These are phyloP conservation scores for Pachycephala philippinensis DNA, from an alignment of 2,113 vertebrate genomes.

Conservation along the genomic window DNA sequence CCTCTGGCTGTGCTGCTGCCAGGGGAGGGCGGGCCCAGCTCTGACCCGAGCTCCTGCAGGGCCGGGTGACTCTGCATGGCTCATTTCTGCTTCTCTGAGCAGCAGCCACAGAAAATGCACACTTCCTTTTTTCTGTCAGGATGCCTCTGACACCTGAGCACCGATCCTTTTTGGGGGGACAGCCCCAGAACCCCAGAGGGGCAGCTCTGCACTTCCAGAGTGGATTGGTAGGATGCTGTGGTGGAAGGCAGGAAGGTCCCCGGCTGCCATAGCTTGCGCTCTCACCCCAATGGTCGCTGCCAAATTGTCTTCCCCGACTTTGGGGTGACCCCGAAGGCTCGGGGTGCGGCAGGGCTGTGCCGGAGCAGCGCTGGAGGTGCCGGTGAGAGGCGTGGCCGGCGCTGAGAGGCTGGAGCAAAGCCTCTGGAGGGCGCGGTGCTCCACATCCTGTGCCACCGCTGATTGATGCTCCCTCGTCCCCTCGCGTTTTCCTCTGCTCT, in stretches of 20 bases:
- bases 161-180: accelerated
- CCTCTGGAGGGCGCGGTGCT: slow-evolving; percentile 33
- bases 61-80: accelerated
- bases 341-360: neutral
- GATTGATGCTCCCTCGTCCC: neutral
- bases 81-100: neutral
- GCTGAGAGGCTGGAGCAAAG: neutral
- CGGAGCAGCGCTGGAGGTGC: neutral
- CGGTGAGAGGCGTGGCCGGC: neutral
- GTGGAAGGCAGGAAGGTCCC: neutral
- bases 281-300: accelerated
- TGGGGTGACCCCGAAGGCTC: neutral
- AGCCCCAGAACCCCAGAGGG: neutral
- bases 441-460: neutral
- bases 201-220: neutral
- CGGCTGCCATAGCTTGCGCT: neutral
- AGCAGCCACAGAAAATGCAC: neutral
- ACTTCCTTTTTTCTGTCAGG: neutral
- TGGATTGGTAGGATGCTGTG: neutral
- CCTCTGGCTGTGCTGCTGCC: neutral
- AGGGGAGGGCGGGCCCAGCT: neutral
- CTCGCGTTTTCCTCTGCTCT: neutral
- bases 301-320: neutral
- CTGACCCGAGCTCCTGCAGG: accelerated
- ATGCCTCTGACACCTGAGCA: neutral